Evolutionary conservation across 2,113 vertebrate genomes (phyloP).

Genomic region (Tichodroma muraria): DNA sequence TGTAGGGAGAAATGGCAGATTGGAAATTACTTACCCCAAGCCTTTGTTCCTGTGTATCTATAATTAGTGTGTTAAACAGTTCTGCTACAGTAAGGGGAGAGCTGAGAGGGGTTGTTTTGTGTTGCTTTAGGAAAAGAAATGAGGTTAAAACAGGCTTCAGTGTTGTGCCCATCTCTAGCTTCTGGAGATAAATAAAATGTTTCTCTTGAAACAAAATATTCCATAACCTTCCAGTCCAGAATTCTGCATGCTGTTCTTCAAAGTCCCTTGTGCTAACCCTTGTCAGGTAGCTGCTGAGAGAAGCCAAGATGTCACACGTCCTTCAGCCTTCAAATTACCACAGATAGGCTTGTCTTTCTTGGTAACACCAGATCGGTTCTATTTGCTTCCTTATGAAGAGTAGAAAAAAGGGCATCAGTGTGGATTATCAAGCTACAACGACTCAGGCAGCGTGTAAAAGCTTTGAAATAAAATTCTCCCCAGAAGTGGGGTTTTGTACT

Average conservation of each 20-base stretch:
- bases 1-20: not conserved
- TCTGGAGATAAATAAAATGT: not conserved
- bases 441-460: not conserved
- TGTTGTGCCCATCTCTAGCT: not conserved
- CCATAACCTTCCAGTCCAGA: not conserved
- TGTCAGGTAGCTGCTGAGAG: not conserved
- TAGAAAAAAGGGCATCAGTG: not conserved
- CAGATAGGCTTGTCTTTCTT: not conserved
- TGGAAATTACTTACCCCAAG: not conserved
- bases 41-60: not conserved
- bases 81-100: not conserved
- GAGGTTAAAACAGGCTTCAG: not conserved
- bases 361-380: not conserved
- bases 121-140: not conserved
- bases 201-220: not conserved
- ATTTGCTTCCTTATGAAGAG: not conserved
- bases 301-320: not conserved
- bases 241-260: not conserved
- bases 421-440: not conserved
- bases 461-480: not conserved
- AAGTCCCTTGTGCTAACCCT: not conserved
- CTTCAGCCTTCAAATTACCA: not conserved
- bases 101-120: not conserved
- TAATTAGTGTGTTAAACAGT: not conserved
- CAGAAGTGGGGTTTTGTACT: not conserved